Percentiles rank a stretch among this genome's conserved stretches.
phyloP scores from a whole-genome alignment of 2,113 vertebrate genomes.

The Tetraodon nigroviridis region DNA sequence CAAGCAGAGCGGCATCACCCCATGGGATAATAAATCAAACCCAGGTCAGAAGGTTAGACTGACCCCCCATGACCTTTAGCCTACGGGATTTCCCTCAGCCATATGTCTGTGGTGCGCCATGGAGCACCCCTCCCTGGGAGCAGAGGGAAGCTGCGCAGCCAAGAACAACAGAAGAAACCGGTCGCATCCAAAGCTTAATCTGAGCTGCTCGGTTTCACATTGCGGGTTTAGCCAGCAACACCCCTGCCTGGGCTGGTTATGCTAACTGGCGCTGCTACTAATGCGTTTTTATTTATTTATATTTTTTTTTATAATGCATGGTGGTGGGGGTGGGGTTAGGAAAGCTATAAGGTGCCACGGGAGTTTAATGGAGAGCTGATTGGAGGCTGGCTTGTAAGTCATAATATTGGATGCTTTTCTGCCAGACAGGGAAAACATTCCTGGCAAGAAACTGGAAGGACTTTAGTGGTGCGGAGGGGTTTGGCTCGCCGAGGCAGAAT shows the following conservation, averaged over 20 bases:
- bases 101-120: constrained; percentile 49
- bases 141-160: constrained; percentile 29
- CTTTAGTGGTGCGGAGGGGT: constrained; percentile 67
- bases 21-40: constrained; percentile 60
- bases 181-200: constrained; percentile 41
- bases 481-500: constrained; percentile 68
- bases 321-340: constrained; percentile 17
- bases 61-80: constrained; percentile 55
- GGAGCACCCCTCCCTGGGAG: constrained; percentile 5
- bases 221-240: constrained; percentile 27
- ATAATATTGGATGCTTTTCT: constrained; percentile 56
- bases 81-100: constrained; percentile 46
- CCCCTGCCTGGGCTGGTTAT: constrained; percentile 27
- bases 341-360: constrained; percentile 6
- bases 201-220: constrained; percentile 45
- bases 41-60: constrained; percentile 55
- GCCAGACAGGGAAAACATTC: constrained; percentile 65
- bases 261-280: constrained; percentile 36
- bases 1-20: constrained; percentile 40
- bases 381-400: constrained; percentile 43
- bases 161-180: constrained; percentile 39
- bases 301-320: constrained; percentile 20
- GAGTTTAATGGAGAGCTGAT: not conserved
- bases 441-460: constrained; percentile 60
- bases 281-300: constrained; percentile 22